Evolutionary conservation across 2,888 invertebrate genomes (phyloP), one percentile per base, ranked within the genome.

Genomic region (Saturnia japonica): DNA sequence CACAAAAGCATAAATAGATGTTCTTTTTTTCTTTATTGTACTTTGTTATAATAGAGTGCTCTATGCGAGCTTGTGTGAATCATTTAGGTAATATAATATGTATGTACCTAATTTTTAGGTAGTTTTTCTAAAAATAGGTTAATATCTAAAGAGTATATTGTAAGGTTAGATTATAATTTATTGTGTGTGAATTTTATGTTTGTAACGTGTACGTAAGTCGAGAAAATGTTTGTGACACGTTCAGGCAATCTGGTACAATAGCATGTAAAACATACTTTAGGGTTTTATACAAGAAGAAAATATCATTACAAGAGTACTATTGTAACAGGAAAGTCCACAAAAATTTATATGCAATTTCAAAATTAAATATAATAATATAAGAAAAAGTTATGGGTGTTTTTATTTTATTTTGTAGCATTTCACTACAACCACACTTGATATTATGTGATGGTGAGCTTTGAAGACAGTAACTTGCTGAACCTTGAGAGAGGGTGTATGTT

Each of bases 271-370:
- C 87, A 89, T 89, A 91, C 86, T 89, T 90, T 91, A 93, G 90
- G 88, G 85, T 93, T 93, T 93, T 92, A 92, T 93, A 92, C 91
- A 89, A 91, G 90, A 86, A 82, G 76, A 78, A 73, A 75, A 80
- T 92, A 91, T 91, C 91, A 91, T 85, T 89, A 86, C 82, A 88
- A 90, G 88, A 91, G 87, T 90, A 92, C 91, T 92, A 93, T 92
- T 92, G 91, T 92, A 91, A 93, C 92, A 91, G 92, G 89, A n/a
- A 93, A 93, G 93, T 94, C 93, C 94, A 93, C 93, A 93, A 91
- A 64, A 64, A 93, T 93, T 94, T 93, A 91, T 93, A 94, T 93
- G 93, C 92, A 92, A 91, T 91, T 40, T 90, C 88, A 92, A 83
- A 93, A 91, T 87, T 92, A 92, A 93, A 91, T 93, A 90, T 88